Base-by-base conservation (phyloP, 1,140 invertebrate genomes). In the Pararge aegeria region DNA sequence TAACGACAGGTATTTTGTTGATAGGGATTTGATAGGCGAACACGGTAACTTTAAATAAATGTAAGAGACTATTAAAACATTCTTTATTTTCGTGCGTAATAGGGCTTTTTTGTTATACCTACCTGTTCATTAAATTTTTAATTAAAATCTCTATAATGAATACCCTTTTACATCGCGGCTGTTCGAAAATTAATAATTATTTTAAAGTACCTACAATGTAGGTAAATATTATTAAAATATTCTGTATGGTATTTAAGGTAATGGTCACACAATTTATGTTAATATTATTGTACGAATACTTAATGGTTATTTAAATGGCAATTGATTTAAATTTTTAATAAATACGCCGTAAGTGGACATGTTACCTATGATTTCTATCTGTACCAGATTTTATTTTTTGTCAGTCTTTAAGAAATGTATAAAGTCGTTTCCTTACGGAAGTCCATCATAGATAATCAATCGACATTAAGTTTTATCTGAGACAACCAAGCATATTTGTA, bases 191-290 rank as follows among this genome's bases (percentile, higher is more conserved):
- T 42, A 42, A 42, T 48, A 34, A 55, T 48, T 55, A 55, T 55
- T 46, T 55, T 48, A 34, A 48, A 58, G 30, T n/a, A 18, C 30
- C 29, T 44, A 42, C 21, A 42, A 27, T 42, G 56, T 51, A 58
- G 44, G 51, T 58, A 58, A n/a, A n/a, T n/a, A n/a, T n/a, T 58
- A 50, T 40, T 51, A 29, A 50, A 38, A 18, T 58, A 44, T 54
- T 38, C 30, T 50, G 15, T 18, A 18, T 15, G 1, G 1, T 19
- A 42, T 34, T 34, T 34, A 34, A 34, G 30, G 30, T 34, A 34
- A 34, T 34, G 30, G 2, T 3, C 10, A 34, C 30, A 34, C 30
- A 34, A 34, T 34, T 10, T 34, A 34, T 7, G 24, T 7, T 34
- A 12, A 3, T 34, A 10, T 12, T 3, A 34, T 12, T 34, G n/a